A percentile compares a stretch with the other conserved stretches of the same genome.
Conservation (phyloP, 2,797 vertebrate genomes). For the Malurus leucopterus region DNA sequence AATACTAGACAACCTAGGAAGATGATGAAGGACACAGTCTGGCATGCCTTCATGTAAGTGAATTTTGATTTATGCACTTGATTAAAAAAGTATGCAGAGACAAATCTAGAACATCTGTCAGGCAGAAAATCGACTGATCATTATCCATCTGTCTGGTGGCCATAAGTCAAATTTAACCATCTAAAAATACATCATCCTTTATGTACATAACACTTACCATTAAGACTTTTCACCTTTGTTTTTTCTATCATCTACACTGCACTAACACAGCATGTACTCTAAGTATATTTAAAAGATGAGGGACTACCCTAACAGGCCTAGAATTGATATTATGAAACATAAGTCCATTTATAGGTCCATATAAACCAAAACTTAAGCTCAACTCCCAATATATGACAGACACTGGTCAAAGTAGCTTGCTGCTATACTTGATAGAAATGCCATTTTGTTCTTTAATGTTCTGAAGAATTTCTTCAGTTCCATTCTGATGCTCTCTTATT, state of each 20-base stretch:
- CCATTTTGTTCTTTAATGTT: not conserved
- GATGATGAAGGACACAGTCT: not conserved
- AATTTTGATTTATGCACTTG: constrained; percentile 10
- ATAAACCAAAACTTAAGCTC: not conserved
- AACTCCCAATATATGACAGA: not conserved
- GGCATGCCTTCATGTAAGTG: accelerated
- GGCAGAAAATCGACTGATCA: not conserved
- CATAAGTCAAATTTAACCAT: not conserved
- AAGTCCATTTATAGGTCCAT: not conserved
- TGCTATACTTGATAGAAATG: not conserved
- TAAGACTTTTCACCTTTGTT: not conserved
- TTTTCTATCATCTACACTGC: not conserved
- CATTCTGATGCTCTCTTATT: not conserved
- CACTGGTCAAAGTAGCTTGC: not conserved
- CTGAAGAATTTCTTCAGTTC: not conserved
- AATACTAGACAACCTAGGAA: not conserved
- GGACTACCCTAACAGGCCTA: not conserved
- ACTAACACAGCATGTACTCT: not conserved
- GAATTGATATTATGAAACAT: not conserved
- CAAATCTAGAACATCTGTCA: not conserved
- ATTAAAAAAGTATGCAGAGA: not conserved
- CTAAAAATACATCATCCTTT: not conserved
- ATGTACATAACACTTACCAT: not conserved
- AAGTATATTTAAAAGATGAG: not conserved
- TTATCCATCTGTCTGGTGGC: not conserved